Percentiles rank a stretch among this genome's conserved stretches.
Conservation (phyloP, 92 coral and sea anemone species). For the Desmophyllum pertusum region DNA sequence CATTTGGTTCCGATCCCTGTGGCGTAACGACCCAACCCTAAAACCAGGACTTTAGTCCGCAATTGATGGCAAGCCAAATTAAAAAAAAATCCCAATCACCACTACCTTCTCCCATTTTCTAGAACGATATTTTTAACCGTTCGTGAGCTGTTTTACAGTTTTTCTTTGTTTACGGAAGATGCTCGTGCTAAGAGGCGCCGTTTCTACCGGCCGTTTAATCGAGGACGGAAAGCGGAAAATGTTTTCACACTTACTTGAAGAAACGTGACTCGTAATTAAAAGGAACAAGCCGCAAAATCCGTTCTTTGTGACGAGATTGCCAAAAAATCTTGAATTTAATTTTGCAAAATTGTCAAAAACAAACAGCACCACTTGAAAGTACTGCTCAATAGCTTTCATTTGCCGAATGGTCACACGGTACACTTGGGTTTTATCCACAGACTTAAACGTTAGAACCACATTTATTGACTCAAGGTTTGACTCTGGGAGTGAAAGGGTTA, state of each 20-base stretch:
- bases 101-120: background rate
- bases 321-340: too few relatives aligned
- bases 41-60: background rate
- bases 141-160: background rate
- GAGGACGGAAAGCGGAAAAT: background rate
- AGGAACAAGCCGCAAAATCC: slow-evolving; percentile 12
- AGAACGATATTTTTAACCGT: background rate
- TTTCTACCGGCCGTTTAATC: background rate
- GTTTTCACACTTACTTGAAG: slow-evolving; percentile 5
- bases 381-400: too few relatives aligned
- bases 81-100: background rate
- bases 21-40: slow-evolving; percentile 18
- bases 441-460: too few relatives aligned
- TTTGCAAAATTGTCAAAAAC: too few relatives aligned
- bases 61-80: background rate
- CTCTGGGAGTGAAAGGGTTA: too few relatives aligned
- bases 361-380: too few relatives aligned
- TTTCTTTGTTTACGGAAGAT: background rate
- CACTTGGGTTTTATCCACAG: too few relatives aligned
- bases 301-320: background rate
- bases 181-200: background rate
- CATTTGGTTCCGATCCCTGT: slow-evolving; percentile 25
- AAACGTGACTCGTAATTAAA: background rate
- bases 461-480: too few relatives aligned
- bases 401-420: too few relatives aligned